phyloP scores from a whole-genome alignment of 2,888 invertebrate species.

The Psylliodes chrysocephalus region DNA sequence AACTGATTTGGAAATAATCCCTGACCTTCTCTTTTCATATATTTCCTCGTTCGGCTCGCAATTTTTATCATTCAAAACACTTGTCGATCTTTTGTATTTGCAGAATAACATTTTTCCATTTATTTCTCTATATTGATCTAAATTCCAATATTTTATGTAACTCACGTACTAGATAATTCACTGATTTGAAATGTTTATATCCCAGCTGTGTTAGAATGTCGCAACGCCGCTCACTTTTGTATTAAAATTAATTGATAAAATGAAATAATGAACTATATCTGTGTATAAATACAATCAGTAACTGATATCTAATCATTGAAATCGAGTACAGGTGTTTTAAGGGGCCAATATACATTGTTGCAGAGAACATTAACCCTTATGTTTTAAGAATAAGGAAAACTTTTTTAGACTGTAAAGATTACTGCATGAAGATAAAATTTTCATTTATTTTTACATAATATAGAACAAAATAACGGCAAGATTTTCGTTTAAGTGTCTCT shows the following conservation, averaged over 20 bases:
- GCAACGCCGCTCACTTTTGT: constrained; percentile 13
- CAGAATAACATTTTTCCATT: constrained; percentile 30
- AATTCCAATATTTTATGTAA: not conserved
- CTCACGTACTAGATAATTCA: not conserved
- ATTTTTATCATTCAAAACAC: too few species aligned
- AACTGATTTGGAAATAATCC: constrained; percentile 40
- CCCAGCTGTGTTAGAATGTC: not conserved
- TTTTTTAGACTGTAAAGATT: too few species aligned
- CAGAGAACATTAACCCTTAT: too few species aligned
- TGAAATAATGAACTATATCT: constrained; percentile 25
- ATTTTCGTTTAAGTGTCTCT: too few species aligned
- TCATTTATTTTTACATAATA: too few species aligned
- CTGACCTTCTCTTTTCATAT: constrained; percentile 38
- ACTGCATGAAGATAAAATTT: too few species aligned
- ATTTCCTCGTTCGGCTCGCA: constrained; percentile 29
- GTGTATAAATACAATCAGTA: not conserved
- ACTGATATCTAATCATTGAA: constrained; percentile 11
- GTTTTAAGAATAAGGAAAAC: too few species aligned
- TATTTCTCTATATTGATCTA: not conserved
- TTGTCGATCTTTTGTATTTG: constrained; percentile 19
- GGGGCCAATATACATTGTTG: too few species aligned
- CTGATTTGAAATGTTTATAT: constrained; percentile 2
- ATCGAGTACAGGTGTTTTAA: not conserved
- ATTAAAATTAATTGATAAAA: constrained; percentile 30
- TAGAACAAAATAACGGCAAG: too few species aligned